Evolutionary conservation across 2,888 invertebrate species (phyloP).

Genomic region (Trachelus troglodyta): DNA sequence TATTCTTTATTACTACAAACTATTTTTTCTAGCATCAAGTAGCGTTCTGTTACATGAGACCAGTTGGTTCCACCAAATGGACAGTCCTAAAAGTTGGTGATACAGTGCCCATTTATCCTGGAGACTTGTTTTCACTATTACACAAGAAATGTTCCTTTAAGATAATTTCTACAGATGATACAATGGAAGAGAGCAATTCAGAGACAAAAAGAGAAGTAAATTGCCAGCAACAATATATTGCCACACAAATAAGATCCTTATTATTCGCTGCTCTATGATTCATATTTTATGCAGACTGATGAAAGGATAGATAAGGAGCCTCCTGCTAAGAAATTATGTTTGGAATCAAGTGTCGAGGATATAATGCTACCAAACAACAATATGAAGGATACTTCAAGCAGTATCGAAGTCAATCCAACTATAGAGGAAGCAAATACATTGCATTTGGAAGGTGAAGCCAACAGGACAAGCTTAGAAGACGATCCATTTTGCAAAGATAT

Average conservation of each 20-base stretch:
- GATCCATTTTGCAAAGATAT: conserved; percentile 7
- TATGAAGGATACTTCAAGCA: conserved; percentile 19
- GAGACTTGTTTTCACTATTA: conserved; percentile 47
- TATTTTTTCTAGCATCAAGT: conserved; percentile 40
- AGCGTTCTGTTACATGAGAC: conserved; percentile 43
- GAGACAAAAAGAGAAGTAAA: conserved; percentile 31
- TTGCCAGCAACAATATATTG: not conserved
- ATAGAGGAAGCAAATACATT: conserved; percentile 6
- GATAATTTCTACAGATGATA: conserved; percentile 31
- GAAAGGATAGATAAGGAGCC: conserved; percentile 24
- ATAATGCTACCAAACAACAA: conserved; percentile 23
- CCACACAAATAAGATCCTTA: not conserved
- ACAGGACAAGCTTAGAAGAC: not conserved
- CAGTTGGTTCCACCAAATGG: conserved; percentile 36
- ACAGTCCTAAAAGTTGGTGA: conserved; percentile 36
- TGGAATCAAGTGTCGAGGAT: conserved; percentile 24
- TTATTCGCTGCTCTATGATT: not conserved
- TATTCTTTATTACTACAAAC: conserved; percentile 21
- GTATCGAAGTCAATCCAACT: conserved; percentile 8
- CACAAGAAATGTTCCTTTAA: conserved; percentile 49
- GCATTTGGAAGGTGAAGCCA: conserved; percentile 2
- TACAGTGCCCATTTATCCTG: conserved; percentile 36
- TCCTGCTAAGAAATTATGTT: conserved; percentile 29
- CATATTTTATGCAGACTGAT: conserved; percentile 17
- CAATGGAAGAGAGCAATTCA: conserved; percentile 21